phyloP scores from a whole-genome alignment of 2,888 invertebrate species.

The Cybosia mesomella region DNA sequence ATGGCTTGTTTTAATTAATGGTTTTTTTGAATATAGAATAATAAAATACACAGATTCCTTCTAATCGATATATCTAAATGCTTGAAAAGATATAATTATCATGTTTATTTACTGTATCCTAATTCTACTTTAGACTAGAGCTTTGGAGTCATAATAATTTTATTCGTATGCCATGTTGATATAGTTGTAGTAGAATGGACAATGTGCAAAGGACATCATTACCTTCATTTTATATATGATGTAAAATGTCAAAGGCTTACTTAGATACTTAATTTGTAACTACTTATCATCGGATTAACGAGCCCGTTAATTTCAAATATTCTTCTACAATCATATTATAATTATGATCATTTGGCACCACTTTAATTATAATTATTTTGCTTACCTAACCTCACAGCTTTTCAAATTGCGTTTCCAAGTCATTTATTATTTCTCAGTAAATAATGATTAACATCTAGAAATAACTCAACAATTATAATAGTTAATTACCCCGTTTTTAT shows the following conservation, averaged over 20 bases:
- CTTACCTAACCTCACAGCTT: background rate
- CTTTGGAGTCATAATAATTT: too few species aligned
- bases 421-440: background rate
- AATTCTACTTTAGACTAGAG: too few species aligned
- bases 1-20: background rate
- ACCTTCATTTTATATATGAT: background rate
- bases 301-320: background rate
- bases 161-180: too few species aligned
- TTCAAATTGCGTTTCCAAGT: background rate
- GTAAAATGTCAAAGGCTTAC: background rate
- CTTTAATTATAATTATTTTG: background rate
- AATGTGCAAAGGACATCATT: too few species aligned
- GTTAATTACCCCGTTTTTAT: too few species aligned
- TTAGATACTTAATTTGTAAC: background rate
- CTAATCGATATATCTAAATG: too few species aligned
- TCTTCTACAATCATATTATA: background rate
- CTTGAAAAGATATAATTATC: too few species aligned
- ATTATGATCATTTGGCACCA: background rate
- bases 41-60: background rate
- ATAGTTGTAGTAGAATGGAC: background rate
- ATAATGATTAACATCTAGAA: background rate
- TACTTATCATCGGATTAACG: conserved; percentile 3
- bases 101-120: too few species aligned
- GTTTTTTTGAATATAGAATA: background rate
- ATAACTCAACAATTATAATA: background rate